These are phyloP conservation scores for Panagrolaimus sp. DNA, from an alignment of 1,140 invertebrate species.

Conservation along the genomic window DNA sequence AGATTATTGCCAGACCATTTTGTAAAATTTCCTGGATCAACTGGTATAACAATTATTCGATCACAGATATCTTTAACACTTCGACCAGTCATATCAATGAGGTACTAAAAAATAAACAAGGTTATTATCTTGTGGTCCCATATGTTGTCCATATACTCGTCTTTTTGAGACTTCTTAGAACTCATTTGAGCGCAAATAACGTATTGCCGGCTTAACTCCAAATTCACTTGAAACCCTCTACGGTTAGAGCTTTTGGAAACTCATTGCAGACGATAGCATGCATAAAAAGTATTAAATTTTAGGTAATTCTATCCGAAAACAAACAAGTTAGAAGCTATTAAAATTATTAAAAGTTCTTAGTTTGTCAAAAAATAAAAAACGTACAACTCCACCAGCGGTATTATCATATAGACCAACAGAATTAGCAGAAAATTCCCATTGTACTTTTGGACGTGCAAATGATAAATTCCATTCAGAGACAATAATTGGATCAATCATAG, in stretches of 20 bases:
- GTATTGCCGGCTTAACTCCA: too few species aligned
- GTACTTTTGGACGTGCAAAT: neutral
- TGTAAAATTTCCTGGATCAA: neutral
- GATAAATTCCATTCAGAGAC: slow-evolving; percentile 2
- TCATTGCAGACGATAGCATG: too few species aligned
- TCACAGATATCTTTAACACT: neutral
- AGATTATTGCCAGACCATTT: slow-evolving; percentile 4
- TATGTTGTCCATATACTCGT: too few species aligned
- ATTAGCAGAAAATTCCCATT: slow-evolving; percentile 10
- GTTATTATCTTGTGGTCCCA: too few species aligned
- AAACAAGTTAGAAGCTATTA: neutral
- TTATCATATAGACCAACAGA: neutral
- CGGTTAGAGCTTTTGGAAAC: too few species aligned
- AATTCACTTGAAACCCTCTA: too few species aligned
- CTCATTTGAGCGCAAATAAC: too few species aligned
- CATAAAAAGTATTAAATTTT: too few species aligned
- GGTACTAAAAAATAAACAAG: neutral
- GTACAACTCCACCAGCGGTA: neutral
- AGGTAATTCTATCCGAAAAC: too few species aligned
- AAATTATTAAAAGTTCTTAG: too few species aligned
- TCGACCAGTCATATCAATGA: neutral
- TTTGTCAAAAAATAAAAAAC: too few species aligned
- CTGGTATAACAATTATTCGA: neutral
- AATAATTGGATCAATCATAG: slow-evolving; percentile 5
- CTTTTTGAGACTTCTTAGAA: too few species aligned